phyloP scores from a whole-genome alignment of 2,113 vertebrate species.

The Castor canadensis region DNA sequence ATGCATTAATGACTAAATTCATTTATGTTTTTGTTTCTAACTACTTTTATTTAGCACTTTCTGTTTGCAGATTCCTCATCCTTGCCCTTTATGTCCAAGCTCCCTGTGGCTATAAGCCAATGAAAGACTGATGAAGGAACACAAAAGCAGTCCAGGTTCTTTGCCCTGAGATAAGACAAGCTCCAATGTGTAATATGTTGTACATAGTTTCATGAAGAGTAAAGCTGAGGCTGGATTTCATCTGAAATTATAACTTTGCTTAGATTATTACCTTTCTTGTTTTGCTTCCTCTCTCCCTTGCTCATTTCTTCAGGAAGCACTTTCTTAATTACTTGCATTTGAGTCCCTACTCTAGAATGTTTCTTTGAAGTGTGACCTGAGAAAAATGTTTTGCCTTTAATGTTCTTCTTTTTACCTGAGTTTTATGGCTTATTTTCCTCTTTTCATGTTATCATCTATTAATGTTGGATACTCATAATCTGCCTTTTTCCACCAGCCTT shows the following conservation, averaged over 20 bases:
- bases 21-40: not conserved
- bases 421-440: not conserved
- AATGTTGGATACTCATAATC: not conserved
- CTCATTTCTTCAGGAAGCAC: not conserved
- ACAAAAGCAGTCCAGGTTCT: not conserved
- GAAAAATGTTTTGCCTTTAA: not conserved
- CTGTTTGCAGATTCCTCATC: not conserved
- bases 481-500: not conserved
- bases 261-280: not conserved
- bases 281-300: not conserved
- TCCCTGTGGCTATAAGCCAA: not conserved
- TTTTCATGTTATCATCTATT: not conserved
- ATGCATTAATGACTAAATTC: not conserved
- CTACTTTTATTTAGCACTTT: conserved; percentile 22
- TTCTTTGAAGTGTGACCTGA: not conserved
- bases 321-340: not conserved
- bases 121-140: not conserved
- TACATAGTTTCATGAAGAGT: not conserved
- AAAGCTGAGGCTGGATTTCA: not conserved
- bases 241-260: not conserved
- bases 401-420: not conserved
- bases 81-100: accelerated
- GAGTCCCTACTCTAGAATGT: not conserved
- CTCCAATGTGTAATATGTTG: not conserved
- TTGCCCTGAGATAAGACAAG: not conserved